phyloP scores from a whole-genome alignment of 2,113 vertebrate genomes.

The Paradisaea rubra region DNA sequence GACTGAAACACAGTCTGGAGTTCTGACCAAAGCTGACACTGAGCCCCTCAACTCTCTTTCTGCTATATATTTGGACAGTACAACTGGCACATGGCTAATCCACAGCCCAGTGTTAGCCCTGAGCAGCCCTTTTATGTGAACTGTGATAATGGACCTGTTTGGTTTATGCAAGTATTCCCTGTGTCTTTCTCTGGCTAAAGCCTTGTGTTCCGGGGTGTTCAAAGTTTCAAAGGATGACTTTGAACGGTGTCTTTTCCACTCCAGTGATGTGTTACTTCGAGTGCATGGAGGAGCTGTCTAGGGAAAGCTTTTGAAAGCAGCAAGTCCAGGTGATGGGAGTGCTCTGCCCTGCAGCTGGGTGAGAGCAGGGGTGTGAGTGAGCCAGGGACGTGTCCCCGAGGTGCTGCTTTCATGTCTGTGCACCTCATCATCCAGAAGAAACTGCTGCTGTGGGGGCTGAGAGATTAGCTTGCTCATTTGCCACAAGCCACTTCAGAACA shows the following conservation, averaged over 20 bases:
- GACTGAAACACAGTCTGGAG: neutral
- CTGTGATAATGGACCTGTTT: neutral
- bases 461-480: conserved; percentile 22
- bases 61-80: neutral
- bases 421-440: neutral
- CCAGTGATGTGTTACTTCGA: neutral
- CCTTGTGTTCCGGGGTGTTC: neutral
- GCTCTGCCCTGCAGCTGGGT: neutral
- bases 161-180: neutral
- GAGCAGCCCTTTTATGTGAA: neutral
- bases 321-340: neutral
- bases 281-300: neutral
- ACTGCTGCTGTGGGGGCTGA: neutral
- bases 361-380: neutral
- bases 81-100: neutral
- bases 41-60: neutral
- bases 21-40: neutral
- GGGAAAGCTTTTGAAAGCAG: neutral
- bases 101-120: neutral
- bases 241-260: neutral
- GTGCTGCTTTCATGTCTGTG: neutral
- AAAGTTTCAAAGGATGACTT: neutral
- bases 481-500: neutral
- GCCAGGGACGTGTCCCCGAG: neutral
- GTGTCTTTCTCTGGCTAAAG: neutral